A percentile compares a stretch with the other conserved stretches of the same genome.
These are phyloP conservation scores for Eupithecia inturbata DNA, from an alignment of 2,888 invertebrate genomes.

Conservation along the genomic window DNA sequence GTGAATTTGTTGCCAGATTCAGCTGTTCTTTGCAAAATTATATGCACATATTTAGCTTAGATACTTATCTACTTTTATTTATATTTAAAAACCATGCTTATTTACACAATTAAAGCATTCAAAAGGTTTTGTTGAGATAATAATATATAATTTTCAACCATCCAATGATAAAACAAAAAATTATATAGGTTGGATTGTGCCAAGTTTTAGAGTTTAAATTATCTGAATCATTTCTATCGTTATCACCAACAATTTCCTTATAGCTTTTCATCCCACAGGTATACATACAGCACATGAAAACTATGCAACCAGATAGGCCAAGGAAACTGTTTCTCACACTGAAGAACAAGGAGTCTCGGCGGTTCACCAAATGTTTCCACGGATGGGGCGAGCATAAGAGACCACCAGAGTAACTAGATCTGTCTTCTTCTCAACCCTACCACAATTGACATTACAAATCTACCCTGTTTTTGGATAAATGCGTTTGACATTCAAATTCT, in stretches of 20 bases:
- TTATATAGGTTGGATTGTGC: background rate
- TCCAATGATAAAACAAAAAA: no score
- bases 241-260: background rate
- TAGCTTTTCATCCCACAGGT: slow-evolving; percentile 85
- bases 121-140: no score
- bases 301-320: slow-evolving; percentile 95
- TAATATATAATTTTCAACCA: no score
- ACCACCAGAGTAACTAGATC: slow-evolving; percentile 86
- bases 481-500: background rate
- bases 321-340: slow-evolving; percentile 97
- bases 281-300: slow-evolving; percentile 98
- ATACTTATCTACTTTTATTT: no score
- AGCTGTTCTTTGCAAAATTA: no score
- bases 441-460: slow-evolving; percentile 8
- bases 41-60: no score
- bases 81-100: no score
- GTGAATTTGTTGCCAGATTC: no score
- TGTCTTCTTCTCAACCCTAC: slow-evolving; percentile 13
- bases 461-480: background rate
- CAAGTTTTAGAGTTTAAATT: background rate
- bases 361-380: slow-evolving; percentile 99
- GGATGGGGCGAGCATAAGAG: slow-evolving; percentile 97
- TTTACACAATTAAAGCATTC: no score
- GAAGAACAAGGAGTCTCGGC: slow-evolving; percentile 97
- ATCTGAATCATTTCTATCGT: background rate